These are phyloP conservation scores for Mixornis gularis DNA, from an alignment of 2,113 vertebrate genomes.

Conservation along the genomic window DNA sequence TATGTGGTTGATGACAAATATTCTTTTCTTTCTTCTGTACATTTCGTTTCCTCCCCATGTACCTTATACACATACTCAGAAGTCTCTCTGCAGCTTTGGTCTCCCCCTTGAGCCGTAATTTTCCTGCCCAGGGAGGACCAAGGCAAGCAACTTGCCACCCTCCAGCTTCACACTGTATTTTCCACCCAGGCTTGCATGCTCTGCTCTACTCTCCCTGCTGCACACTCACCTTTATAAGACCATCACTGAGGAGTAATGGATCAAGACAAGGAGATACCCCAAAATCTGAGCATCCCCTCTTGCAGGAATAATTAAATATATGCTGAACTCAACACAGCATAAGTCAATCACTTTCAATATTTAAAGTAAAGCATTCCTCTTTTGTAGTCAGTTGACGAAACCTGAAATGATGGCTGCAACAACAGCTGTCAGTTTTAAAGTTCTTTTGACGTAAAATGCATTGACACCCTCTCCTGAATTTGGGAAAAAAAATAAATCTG, in stretches of 20 bases:
- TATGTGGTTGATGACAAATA: neutral
- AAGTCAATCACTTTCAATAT: neutral
- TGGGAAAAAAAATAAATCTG: neutral
- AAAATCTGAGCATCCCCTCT: neutral
- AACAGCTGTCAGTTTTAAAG: conserved; percentile 22
- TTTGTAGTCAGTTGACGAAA: neutral
- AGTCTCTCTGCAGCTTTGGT: neutral
- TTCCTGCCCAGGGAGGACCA: neutral
- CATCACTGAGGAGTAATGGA: neutral
- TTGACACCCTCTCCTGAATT: neutral
- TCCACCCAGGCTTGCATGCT: neutral
- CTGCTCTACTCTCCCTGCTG: neutral
- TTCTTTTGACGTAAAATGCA: neutral
- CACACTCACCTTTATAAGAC: neutral
- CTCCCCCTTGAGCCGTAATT: neutral
- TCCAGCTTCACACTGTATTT: neutral
- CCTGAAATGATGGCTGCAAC: neutral
- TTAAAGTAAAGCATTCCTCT: neutral
- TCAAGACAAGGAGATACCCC: neutral
- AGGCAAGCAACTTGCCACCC: neutral
- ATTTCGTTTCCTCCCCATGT: neutral
- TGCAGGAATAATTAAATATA: neutral
- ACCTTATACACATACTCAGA: neutral
- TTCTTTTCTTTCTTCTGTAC: neutral
- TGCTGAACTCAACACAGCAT: neutral